These are phyloP conservation scores for Drosophila bipectinata DNA, from an alignment of 1,140 invertebrate genomes.

Conservation along the genomic window DNA sequence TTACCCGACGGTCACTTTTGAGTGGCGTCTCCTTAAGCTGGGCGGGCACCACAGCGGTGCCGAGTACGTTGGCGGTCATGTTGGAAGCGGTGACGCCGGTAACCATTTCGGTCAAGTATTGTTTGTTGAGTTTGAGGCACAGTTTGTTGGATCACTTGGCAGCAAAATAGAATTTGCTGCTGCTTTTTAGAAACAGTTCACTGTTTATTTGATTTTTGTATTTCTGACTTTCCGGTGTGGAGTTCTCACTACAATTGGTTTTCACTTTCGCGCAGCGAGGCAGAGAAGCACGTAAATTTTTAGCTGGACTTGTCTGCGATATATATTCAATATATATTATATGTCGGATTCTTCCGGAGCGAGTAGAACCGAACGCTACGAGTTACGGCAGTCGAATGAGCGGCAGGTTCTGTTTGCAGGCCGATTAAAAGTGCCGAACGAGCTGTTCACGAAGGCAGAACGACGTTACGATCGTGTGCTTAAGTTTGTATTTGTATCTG, in stretches of 20 bases:
- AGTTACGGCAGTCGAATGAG: conserved; percentile 69
- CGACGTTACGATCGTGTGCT: conserved; percentile 36
- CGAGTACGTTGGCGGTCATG: conserved; percentile 76
- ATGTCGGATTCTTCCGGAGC: conserved; percentile 28
- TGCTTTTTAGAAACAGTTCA: conserved; percentile 24
- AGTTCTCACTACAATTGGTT: conserved; percentile 45
- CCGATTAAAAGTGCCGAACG: conserved; percentile 68
- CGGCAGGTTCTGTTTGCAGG: conserved; percentile 69
- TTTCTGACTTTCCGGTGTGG: conserved; percentile 13
- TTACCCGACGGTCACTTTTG: conserved; percentile 83
- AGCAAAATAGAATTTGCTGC: conserved; percentile 64
- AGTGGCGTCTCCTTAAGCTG: conserved; percentile 74
- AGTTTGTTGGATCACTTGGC: conserved; percentile 65
- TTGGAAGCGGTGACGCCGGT: conserved; percentile 74
- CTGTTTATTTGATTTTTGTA: conserved; percentile 21
- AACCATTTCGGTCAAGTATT: conserved; percentile 80
- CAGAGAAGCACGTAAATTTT: conserved; percentile 58
- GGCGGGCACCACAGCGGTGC: conserved; percentile 66
- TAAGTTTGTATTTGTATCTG: conserved; percentile 8
- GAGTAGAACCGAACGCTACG: conserved; percentile 68
- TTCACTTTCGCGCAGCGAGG: conserved; percentile 67
- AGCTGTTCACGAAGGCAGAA: conserved; percentile 7
- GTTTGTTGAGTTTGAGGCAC: conserved; percentile 73
- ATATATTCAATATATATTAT: not conserved
- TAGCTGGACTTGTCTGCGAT: conserved; percentile 1